These are phyloP conservation scores for Agapornis canus DNA, from an alignment of 2,797 vertebrate species.

Conservation along the genomic window DNA sequence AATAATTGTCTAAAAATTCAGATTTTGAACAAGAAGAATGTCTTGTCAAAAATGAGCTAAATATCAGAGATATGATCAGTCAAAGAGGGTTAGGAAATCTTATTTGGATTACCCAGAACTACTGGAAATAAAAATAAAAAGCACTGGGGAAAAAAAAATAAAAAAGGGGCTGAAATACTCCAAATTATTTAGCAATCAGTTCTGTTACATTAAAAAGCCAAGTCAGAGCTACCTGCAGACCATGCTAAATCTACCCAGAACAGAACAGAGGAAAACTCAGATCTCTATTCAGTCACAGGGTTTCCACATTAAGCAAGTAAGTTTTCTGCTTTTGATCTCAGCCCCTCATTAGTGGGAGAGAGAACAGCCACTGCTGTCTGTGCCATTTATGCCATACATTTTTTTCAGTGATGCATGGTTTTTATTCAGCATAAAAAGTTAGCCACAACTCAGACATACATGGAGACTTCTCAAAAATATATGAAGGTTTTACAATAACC, in stretches of 20 bases:
- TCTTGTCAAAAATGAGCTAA: background rate
- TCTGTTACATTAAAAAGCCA: background rate
- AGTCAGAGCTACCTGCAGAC: background rate
- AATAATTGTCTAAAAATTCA: background rate
- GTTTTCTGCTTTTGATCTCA: background rate
- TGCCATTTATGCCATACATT: rapidly evolving
- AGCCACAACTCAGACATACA: background rate
- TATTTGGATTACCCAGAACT: background rate
- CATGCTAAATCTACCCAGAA: background rate
- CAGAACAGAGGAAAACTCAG: background rate
- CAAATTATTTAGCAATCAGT: background rate
- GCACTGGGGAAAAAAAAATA: no score
- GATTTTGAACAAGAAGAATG: background rate
- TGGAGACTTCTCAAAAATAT: background rate
- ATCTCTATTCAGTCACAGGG: background rate
- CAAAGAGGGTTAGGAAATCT: background rate
- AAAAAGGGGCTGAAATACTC: background rate
- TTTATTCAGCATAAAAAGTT: background rate
- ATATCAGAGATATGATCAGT: background rate
- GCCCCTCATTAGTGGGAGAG: background rate
- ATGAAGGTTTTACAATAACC: background rate
- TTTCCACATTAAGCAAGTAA: background rate
- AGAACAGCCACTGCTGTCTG: background rate
- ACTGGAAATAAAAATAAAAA: background rate
- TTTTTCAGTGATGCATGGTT: background rate